phyloP scores from a whole-genome alignment of 2,113 vertebrate species.

The Tragelaphus imberbis region DNA sequence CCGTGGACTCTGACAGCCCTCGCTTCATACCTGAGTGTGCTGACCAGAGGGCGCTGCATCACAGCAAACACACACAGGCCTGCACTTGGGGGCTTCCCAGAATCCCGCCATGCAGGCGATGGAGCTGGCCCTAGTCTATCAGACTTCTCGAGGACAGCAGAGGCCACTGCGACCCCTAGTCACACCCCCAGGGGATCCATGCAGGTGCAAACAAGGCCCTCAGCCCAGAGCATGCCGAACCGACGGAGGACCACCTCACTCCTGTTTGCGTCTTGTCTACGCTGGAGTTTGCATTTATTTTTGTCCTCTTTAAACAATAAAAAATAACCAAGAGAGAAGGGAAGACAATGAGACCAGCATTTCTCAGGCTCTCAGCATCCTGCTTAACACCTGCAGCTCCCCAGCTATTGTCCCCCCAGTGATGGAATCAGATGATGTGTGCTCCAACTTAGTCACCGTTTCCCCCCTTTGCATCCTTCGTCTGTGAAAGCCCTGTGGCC shows the following conservation, averaged over 20 bases:
- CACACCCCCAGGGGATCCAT: background rate
- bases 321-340: background rate
- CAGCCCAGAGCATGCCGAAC: background rate
- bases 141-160: background rate
- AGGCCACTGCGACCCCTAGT: background rate
- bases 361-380: background rate
- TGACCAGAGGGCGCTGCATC: background rate
- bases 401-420: background rate
- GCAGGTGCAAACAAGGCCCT: background rate
- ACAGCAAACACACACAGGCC: background rate
- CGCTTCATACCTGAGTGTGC: background rate
- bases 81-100: background rate
- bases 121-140: background rate
- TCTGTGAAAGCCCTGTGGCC: background rate
- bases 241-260: background rate
- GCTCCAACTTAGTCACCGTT: background rate
- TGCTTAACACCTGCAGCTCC: background rate
- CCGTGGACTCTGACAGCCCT: background rate
- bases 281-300: background rate
- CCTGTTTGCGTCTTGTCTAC: background rate
- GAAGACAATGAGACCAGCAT: background rate
- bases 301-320: background rate
- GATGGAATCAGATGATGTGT: background rate
- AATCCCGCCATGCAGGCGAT: accelerated
- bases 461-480: background rate